Percentiles rank a stretch among this genome's conserved stretches.
Evolutionary conservation across 1,140 invertebrate species (phyloP).

Genomic region (Schlechtendalia chinensis): DNA sequence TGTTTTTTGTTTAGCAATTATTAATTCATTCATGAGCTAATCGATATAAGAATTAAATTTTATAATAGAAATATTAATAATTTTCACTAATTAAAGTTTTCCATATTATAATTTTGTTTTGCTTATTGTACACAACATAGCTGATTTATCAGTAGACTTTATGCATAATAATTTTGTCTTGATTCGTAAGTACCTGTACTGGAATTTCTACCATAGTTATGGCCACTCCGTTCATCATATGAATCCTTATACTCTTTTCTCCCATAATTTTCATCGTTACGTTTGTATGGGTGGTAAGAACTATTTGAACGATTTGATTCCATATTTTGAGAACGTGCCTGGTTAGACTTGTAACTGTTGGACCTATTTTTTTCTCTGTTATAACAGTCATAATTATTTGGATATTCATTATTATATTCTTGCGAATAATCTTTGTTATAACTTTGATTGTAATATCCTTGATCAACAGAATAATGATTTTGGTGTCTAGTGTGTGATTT

Average conservation of each 20-base stretch:
- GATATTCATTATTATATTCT: not conserved
- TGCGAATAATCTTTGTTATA: not conserved
- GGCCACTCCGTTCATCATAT: not conserved
- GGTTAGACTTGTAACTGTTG: conserved; percentile 1
- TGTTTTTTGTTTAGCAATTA: too few species aligned
- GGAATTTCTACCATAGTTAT: not conserved
- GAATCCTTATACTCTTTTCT: not conserved
- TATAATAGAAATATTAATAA: too few species aligned
- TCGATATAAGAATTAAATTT: too few species aligned
- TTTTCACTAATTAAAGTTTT: too few species aligned
- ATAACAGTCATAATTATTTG: conserved; percentile 12
- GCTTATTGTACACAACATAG: too few species aligned
- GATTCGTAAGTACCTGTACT: not conserved
- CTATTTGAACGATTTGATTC: not conserved
- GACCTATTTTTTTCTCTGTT: not conserved
- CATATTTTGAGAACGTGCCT: not conserved
- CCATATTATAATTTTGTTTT: too few species aligned
- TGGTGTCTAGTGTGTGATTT: not conserved
- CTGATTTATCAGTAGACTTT: not conserved
- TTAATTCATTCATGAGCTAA: too few species aligned
- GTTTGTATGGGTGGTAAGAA: conserved; percentile 20
- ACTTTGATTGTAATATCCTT: conserved; percentile 2
- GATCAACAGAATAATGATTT: conserved; percentile 25
- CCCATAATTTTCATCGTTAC: not conserved
- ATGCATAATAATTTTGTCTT: conserved; percentile 19